Evolutionary conservation across 2,888 invertebrate species (phyloP).

Genomic region (Leptarthrus brevirostris): DNA sequence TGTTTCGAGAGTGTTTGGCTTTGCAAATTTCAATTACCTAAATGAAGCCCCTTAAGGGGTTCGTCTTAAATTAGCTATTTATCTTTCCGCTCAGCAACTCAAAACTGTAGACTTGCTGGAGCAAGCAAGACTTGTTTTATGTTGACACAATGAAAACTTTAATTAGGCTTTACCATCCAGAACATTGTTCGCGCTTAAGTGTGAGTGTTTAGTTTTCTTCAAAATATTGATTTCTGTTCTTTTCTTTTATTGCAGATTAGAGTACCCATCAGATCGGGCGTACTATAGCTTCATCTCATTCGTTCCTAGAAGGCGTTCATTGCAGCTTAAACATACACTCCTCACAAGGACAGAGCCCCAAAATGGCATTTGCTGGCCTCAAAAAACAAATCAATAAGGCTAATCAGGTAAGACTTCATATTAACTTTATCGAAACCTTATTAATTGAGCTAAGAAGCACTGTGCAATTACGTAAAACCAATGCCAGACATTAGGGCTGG

Average conservation of each 20-base stretch:
- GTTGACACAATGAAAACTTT: background rate
- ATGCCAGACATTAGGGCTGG: no score
- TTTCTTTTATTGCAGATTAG: conserved; percentile 14
- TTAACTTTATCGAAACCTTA: background rate
- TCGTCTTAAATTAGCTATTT: conserved; percentile 12
- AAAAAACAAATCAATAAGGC: conserved; percentile 99
- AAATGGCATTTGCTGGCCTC: conserved; percentile 98
- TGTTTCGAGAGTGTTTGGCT: background rate
- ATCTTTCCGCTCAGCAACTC: background rate
- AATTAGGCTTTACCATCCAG: background rate
- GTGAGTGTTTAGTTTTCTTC: background rate
- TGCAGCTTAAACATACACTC: background rate
- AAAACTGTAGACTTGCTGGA: background rate
- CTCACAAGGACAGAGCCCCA: conserved; percentile 45
- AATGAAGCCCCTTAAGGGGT: background rate
- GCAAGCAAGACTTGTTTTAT: no score
- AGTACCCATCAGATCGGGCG: background rate
- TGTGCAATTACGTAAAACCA: no score
- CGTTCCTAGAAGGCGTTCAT: conserved; percentile 21
- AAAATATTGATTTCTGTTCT: background rate
- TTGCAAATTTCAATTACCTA: conserved; percentile 34
- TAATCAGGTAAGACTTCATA: conserved; percentile 84
- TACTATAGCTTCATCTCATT: background rate
- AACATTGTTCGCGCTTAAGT: background rate
- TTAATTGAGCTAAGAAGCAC: background rate